A percentile compares a stretch with the other conserved stretches of the same genome.
Evolutionary conservation across 2,888 invertebrate genomes (phyloP).

Genomic region (Auanema freiburgensis): DNA sequence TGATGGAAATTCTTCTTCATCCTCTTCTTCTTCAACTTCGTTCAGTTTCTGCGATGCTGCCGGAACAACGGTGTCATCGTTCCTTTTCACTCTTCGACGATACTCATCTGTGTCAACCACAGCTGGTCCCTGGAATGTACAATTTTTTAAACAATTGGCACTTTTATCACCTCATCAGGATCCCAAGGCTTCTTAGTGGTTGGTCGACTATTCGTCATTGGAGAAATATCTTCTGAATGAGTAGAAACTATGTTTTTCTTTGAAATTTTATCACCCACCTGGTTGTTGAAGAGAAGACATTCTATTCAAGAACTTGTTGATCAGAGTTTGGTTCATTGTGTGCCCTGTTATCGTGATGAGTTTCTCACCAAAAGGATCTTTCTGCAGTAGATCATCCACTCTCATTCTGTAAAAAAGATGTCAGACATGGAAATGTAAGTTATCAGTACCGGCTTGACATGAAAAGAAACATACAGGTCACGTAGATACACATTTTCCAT

Average conservation of each 20-base stretch:
- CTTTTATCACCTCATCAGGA: conserved; percentile 25
- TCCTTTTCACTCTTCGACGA: conserved; percentile 24
- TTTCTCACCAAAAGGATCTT: conserved; percentile 62
- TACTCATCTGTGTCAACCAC: conserved; percentile 48
- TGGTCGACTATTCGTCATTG: conserved; percentile 14
- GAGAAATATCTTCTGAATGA: too few relatives aligned
- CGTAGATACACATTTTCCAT: conserved; percentile 85
- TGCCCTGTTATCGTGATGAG: conserved; percentile 59
- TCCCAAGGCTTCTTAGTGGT: conserved; percentile 39
- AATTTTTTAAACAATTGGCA: background rate
- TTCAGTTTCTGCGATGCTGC: too few relatives aligned
- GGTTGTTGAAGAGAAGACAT: conserved; percentile 27
- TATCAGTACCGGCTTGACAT: conserved; percentile 63
- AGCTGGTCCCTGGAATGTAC: conserved; percentile 2
- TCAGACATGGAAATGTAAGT: background rate
- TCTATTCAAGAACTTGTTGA: conserved; percentile 52
- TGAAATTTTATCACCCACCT: too few relatives aligned
- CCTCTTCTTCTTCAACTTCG: conserved; percentile 14
- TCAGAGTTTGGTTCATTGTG: conserved; percentile 57
- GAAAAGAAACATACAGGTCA: conserved; percentile 77
- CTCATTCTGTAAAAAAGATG: conserved; percentile 69
- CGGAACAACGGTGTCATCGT: background rate
- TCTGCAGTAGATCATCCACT: conserved; percentile 50
- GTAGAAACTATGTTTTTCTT: too few relatives aligned
- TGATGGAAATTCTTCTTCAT: conserved; percentile 45